phyloP scores from a whole-genome alignment of 2,113 vertebrate genomes.

The Pristiophorus japonicus region DNA sequence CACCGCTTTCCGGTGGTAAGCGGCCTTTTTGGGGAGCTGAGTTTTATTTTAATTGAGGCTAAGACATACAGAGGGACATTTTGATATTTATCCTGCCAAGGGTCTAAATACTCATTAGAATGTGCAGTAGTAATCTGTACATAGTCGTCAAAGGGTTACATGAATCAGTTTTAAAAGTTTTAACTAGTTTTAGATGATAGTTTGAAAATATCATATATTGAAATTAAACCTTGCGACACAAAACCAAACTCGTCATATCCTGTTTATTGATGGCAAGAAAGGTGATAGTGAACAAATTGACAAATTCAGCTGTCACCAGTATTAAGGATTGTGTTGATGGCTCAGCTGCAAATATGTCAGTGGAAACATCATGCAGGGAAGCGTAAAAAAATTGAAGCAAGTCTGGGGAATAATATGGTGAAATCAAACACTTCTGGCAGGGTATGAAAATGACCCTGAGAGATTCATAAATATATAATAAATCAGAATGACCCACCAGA shows the following conservation, averaged over 20 bases:
- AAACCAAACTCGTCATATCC: neutral
- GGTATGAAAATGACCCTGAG: neutral
- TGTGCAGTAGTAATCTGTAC: neutral
- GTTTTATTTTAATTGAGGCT: constrained; percentile 10
- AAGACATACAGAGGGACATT: neutral
- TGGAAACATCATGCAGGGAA: neutral
- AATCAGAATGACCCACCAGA: constrained; percentile 1
- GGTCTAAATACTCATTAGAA: neutral
- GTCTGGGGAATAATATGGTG: constrained; percentile 19
- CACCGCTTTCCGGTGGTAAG: no score
- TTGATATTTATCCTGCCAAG: neutral
- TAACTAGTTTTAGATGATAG: neutral
- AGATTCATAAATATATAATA: constrained; percentile 12
- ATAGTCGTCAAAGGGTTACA: neutral
- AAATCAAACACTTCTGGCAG: neutral
- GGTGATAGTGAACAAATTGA: neutral
- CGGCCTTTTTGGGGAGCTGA: no score
- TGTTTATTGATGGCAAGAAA: neutral
- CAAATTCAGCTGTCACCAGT: neutral
- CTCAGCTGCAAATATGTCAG: neutral
- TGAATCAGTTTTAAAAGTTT: neutral
- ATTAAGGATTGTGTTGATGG: neutral
- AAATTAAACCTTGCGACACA: neutral
- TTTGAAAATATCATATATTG: constrained; percentile 9
- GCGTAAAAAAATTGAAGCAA: neutral